Conservation (phyloP, 2,797 vertebrate genomes). For the Forpus xanthops region DNA sequence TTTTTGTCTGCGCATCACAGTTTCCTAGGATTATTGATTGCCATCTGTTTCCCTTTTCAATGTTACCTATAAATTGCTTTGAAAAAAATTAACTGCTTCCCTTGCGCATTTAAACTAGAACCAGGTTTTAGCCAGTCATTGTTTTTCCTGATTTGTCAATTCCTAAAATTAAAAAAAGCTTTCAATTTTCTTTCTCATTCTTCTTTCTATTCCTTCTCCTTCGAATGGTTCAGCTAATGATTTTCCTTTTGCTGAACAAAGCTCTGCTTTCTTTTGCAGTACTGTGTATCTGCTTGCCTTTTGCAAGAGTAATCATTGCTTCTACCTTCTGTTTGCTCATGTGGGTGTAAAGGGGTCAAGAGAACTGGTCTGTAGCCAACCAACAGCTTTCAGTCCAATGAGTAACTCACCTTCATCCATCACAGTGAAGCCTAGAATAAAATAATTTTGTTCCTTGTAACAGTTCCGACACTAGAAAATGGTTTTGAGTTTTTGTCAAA, state of each 20-base stretch:
- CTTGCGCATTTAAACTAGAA: background rate
- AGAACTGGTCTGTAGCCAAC: background rate
- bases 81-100: background rate
- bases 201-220: background rate
- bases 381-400: background rate
- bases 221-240: background rate
- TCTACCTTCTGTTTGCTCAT: background rate
- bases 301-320: background rate
- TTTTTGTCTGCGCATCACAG: slow-evolving; percentile 7
- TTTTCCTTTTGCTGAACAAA: background rate
- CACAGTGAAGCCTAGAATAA: background rate
- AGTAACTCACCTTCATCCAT: background rate
- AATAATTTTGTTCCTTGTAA: background rate
- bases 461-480: background rate
- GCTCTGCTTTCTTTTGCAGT: background rate
- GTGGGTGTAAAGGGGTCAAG: background rate
- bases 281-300: background rate
- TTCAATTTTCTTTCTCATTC: background rate
- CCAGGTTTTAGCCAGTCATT: background rate
- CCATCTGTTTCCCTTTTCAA: slow-evolving; percentile 40
- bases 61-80: slow-evolving; percentile 20
- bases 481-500: background rate
- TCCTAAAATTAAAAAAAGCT: background rate
- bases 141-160: background rate
- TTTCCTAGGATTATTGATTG: slow-evolving; percentile 47